These are phyloP conservation scores for Pholis gunnellus DNA, from an alignment of 2,113 vertebrate genomes.

Conservation along the genomic window DNA sequence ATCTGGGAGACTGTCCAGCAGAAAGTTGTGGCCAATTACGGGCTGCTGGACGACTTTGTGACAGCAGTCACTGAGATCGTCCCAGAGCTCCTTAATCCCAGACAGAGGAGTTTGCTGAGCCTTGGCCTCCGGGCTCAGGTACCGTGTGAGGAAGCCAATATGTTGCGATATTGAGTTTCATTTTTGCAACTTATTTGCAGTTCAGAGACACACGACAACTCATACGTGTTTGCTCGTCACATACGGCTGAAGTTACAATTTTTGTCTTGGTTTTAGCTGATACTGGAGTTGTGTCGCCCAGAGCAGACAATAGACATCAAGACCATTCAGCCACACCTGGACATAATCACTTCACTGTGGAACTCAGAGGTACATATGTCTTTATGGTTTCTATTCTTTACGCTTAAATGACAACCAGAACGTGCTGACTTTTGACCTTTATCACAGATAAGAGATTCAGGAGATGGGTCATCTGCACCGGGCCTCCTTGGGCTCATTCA, in stretches of 20 bases:
- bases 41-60: constrained; percentile 71
- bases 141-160: background rate
- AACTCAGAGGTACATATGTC: constrained; percentile 31
- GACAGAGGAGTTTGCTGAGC: constrained; percentile 76
- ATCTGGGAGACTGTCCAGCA: constrained; percentile 31
- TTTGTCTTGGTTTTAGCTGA: constrained; percentile 32
- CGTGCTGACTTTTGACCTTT: too few species aligned
- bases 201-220: too few species aligned
- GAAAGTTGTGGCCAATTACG: constrained; percentile 37
- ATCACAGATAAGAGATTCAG: constrained; percentile 27
- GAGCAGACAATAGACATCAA: constrained; percentile 13
- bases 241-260: too few species aligned
- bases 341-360: constrained; percentile 33
- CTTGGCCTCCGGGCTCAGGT: constrained; percentile 80
- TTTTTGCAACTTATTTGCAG: background rate
- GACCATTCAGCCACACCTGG: constrained; percentile 49
- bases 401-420: background rate
- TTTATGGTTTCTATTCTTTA: background rate
- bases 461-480: background rate
- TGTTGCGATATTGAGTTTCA: background rate
- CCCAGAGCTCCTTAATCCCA: constrained; percentile 72
- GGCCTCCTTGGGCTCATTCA: constrained; percentile 39
- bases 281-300: constrained; percentile 50
- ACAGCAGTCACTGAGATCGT: constrained; percentile 56
- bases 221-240: background rate